Conservation (phyloP, 2,113 vertebrate species). For the Cettia cetti region DNA sequence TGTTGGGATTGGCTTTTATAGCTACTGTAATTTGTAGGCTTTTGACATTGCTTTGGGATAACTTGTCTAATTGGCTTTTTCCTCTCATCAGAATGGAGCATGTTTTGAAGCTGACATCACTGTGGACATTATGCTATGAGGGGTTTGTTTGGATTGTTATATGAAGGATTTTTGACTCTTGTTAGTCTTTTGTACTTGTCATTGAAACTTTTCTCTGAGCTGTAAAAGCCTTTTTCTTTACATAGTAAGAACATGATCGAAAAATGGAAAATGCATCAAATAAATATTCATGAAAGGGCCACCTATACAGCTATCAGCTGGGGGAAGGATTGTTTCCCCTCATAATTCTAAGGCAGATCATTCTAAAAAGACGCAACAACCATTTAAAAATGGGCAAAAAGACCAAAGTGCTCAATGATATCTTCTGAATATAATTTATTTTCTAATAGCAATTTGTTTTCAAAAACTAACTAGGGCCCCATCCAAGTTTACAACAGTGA, state of each 20-base stretch:
- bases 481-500: not conserved
- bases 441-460: not conserved
- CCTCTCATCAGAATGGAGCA: slow-evolving; percentile 54
- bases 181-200: slow-evolving; percentile 52
- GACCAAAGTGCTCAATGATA: not conserved
- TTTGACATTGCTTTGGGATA: slow-evolving; percentile 71
- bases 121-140: slow-evolving; percentile 29
- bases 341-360: not conserved
- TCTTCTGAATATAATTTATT: not conserved
- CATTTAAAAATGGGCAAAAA: not conserved
- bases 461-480: not conserved
- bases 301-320: not conserved
- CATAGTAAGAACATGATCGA: not conserved
- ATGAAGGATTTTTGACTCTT: slow-evolving; percentile 36
- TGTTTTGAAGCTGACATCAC: slow-evolving; percentile 63
- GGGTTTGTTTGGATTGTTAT: slow-evolving; percentile 53
- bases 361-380: slow-evolving; percentile 1
- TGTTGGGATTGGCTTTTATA: slow-evolving; percentile 68
- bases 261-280: slow-evolving; percentile 15
- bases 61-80: slow-evolving; percentile 60
- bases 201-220: slow-evolving; percentile 43
- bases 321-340: not conserved
- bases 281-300: slow-evolving; percentile 37
- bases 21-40: slow-evolving; percentile 63
- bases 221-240: not conserved